A percentile compares a stretch with the other conserved stretches of the same genome.
phyloP scores from a whole-genome alignment of 2,888 invertebrate species.

The Agriopis leucophaearia region DNA sequence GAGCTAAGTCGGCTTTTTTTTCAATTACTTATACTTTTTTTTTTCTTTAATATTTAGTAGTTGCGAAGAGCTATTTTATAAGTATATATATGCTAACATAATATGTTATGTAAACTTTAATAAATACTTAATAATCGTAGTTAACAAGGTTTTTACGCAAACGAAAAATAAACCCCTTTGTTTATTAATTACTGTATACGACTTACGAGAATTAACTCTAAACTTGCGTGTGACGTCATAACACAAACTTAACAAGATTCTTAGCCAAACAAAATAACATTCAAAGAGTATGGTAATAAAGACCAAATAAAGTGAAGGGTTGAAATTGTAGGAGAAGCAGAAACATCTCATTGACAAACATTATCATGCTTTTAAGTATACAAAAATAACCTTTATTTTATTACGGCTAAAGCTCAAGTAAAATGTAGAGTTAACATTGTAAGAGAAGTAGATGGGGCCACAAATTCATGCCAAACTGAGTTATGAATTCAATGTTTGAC shows the following conservation, averaged over 20 bases:
- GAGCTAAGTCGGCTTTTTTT: too few species aligned
- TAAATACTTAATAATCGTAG: too few species aligned
- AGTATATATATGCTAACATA: too few species aligned
- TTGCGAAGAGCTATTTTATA: too few species aligned
- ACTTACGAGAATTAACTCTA: constrained; percentile 19
- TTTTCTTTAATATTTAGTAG: too few species aligned
- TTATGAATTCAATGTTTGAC: constrained; percentile 34
- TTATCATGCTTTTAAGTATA: not conserved
- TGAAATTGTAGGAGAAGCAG: constrained; percentile 19
- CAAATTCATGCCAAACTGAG: constrained; percentile 30
- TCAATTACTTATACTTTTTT: too few species aligned
- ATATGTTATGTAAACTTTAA: too few species aligned
- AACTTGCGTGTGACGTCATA: constrained; percentile 21
- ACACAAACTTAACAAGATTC: not conserved
- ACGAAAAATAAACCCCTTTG: constrained; percentile 20
- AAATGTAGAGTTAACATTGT: not conserved
- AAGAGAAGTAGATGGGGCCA: not conserved
- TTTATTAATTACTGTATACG: constrained; percentile 25
- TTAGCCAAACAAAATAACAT: not conserved
- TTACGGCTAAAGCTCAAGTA: not conserved
- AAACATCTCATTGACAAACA: constrained; percentile 1
- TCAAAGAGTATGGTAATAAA: not conserved
- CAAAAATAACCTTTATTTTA: not conserved
- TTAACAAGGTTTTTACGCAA: not conserved
- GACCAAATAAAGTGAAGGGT: constrained; percentile 1